Evolutionary conservation across 1,140 invertebrate genomes (phyloP).

Genomic region (Ceratosolen fusciceps): DNA sequence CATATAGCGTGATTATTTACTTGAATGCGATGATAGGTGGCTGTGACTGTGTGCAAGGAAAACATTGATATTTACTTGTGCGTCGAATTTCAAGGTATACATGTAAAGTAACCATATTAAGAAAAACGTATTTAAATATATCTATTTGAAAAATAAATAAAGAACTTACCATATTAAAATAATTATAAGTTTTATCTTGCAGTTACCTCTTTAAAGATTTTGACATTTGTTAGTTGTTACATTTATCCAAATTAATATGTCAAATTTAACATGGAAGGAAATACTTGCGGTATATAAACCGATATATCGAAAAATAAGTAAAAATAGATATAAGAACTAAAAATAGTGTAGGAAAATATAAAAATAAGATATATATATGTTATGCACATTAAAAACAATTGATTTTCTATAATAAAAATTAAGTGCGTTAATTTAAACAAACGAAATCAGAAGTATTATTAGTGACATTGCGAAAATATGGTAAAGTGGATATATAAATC

Average conservation of each 20-base stretch:
- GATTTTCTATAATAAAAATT: conserved; percentile 43
- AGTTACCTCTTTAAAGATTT: conserved; percentile 35
- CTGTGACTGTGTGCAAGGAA: conserved; percentile 48
- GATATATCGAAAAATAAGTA: conserved; percentile 41
- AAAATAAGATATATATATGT: conserved; percentile 51
- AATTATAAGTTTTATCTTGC: conserved; percentile 48
- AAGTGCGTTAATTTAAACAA: conserved; percentile 43
- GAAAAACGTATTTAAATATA: conserved; percentile 40
- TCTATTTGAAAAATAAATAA: conserved; percentile 40
- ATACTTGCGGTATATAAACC: conserved; percentile 49
- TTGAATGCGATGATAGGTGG: conserved; percentile 41
- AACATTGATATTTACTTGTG: conserved; percentile 51
- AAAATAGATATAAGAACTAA: conserved; percentile 44
- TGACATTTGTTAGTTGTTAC: conserved; percentile 51
- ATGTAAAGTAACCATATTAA: conserved; percentile 39
- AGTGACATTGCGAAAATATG: conserved; percentile 30
- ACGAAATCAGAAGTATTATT: conserved; percentile 35
- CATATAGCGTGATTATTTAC: conserved; percentile 37
- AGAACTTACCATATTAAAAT: conserved; percentile 59
- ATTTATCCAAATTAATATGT: conserved; percentile 46
- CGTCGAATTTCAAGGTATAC: conserved; percentile 52
- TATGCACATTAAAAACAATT: conserved; percentile 51
- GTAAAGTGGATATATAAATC: conserved; percentile 43
- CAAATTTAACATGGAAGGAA: conserved; percentile 60
- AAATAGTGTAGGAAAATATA: conserved; percentile 42